Conservation (phyloP, 1,140 invertebrate species). For the Eupristina koningsbergeri region DNA sequence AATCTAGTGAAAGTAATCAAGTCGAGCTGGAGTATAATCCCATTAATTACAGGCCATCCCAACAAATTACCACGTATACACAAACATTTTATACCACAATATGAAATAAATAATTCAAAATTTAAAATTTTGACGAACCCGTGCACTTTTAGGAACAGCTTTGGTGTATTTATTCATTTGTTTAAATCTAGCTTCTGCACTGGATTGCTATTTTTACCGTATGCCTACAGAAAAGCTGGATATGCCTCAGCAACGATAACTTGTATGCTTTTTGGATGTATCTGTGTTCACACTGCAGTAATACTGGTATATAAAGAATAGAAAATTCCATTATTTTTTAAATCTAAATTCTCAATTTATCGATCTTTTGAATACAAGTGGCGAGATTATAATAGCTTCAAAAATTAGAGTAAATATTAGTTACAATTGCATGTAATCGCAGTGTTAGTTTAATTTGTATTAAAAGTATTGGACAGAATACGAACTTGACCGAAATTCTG, state of each 20-base stretch:
- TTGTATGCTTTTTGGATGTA: constrained; percentile 67
- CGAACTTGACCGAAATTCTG: too few relatives aligned
- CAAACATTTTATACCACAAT: neutral
- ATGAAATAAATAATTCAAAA: neutral
- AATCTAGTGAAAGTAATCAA: too few relatives aligned
- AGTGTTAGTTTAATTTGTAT: too few relatives aligned
- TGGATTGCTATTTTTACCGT: constrained; percentile 77
- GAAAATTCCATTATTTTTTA: too few relatives aligned
- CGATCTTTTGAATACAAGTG: too few relatives aligned
- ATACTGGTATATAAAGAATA: constrained; percentile 68
- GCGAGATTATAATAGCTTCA: too few relatives aligned
- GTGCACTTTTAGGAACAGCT: constrained; percentile 58
- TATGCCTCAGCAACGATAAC: constrained; percentile 71
- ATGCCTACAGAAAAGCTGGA: constrained; percentile 76
- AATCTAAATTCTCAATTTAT: too few relatives aligned
- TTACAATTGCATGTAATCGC: too few relatives aligned
- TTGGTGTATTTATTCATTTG: constrained; percentile 72
- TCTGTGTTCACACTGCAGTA: constrained; percentile 73
- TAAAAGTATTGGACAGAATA: too few relatives aligned
- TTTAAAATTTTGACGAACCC: neutral
- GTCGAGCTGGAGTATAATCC: too few relatives aligned
- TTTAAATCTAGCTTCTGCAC: constrained; percentile 76
- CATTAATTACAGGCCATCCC: constrained; percentile 50
- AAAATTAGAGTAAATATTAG: too few relatives aligned
- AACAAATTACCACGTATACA: constrained; percentile 56